Evolutionary conservation across 1,140 invertebrate genomes (phyloP).

Genomic region (Papilio machaon): DNA sequence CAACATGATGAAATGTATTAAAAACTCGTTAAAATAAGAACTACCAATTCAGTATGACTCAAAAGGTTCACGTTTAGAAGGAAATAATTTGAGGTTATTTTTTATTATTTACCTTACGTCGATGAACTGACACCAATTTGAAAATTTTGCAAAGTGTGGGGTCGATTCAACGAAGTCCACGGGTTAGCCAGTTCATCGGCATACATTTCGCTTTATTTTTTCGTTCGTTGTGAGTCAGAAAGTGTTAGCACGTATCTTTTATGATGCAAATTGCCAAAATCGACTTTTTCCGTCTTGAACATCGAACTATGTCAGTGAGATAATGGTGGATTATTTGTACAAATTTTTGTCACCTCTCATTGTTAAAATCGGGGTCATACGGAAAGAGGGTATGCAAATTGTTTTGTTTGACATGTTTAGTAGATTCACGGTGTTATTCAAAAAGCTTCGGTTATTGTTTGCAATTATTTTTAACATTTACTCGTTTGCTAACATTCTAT

Average conservation of each 20-base stretch:
- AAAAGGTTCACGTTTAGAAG: conserved; percentile 6
- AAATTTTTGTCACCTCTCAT: conserved; percentile 42
- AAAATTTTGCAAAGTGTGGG: background rate
- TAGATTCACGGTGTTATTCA: conserved; percentile 8
- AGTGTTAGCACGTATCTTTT: conserved; percentile 54
- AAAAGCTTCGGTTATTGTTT: conserved; percentile 20
- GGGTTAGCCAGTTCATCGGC: conserved; percentile 44
- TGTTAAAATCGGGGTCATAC: conserved; percentile 51
- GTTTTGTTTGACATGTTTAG: conserved; percentile 11
- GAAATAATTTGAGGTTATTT: conserved; percentile 9
- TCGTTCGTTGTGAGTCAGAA: conserved; percentile 40
- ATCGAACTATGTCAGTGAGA: conserved; percentile 60
- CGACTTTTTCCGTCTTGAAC: conserved; percentile 49
- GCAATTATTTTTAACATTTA: conserved; percentile 1
- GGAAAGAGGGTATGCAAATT: conserved; percentile 39
- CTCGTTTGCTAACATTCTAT: background rate
- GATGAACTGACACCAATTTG: conserved; percentile 18
- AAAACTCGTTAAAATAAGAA: conserved; percentile 9
- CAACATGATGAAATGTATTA: background rate
- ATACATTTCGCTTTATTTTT: conserved; percentile 41
- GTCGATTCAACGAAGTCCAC: conserved; percentile 19
- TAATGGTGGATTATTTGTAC: conserved; percentile 52
- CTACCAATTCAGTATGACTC: background rate
- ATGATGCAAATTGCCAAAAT: conserved; percentile 63
- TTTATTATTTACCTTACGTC: background rate